Base-by-base conservation (phyloP, 2,113 vertebrate species). In the Coryphaenoides rupestris region DNA sequence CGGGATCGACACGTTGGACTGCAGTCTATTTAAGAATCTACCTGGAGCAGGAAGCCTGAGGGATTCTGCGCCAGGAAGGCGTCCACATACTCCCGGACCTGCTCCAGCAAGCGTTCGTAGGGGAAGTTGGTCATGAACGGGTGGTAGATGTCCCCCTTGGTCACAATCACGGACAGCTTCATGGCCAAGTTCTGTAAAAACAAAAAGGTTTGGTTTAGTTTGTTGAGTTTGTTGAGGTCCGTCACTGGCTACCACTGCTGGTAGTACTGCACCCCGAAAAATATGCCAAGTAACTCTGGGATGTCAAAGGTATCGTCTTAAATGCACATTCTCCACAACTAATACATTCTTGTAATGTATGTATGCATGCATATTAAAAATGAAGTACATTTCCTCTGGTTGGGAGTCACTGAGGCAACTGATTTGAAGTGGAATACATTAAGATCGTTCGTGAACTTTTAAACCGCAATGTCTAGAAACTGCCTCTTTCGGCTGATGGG, bases 11-110 rank as follows among this genome's bases (percentile, higher is more conserved):
- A n/a, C n/a, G n/a, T n/a, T n/a, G n/a, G n/a, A n/a, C n/a, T n/a
- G n/a, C n/a, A n/a, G n/a, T n/a, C n/a, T n/a, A n/a, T n/a, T n/a
- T n/a, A n/a, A n/a, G n/a, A n/a, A n/a, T n/a, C n/a, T n/a, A 99
- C 97, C 94, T 95, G 92, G 1, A 93, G 63, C 68, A 99, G 87
- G 79, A 93, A 94, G 75, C 92, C 86, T 1, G 87, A 90, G 10
- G 91, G 89, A 68, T 90, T 88, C 78, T 90, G 87, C 67, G 80
- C 65, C 72, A 94, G 67, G 47, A 92, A 92, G n/a, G 50, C n/a
- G 50, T 90, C 82, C 60, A 90, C 33, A 19, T 89, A 98, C 21
- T 62, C 80, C 63, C 92, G 90, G 24, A 94, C 56, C 52, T 83
- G 88, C 28, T 87, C 84, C 70, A 90, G 80, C 79, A 99, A 81